Base-by-base conservation (phyloP, 2,888 invertebrate species). In the Mimumesa dahlbomi region DNA sequence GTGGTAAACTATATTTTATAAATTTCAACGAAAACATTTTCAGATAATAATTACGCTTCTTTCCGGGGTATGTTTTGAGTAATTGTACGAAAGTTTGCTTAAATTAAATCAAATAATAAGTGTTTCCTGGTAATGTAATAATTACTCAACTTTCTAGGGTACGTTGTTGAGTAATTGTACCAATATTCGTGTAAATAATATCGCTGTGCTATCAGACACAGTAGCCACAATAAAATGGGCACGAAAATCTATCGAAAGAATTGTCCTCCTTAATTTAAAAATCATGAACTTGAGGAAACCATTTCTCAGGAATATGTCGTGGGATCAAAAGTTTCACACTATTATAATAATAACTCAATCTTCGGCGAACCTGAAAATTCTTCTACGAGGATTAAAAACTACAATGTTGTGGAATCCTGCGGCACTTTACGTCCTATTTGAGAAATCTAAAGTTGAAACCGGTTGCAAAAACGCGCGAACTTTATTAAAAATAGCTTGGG, bases 391-490 rank as follows among this genome's bases (percentile, higher is more conserved):
- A 43, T 13, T 74, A 11, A 73, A 40, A 36, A 45, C 34, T 13
- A 73, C 75, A 11, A 29, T 53, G 14, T 70, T 71, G 63, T 82
- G 82, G 82, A 79, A 82, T 46, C 45, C 66, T 18, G 52, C 22
- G 21, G 76, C 58, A 6, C 18, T 57, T 0, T 77, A 68, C 25
- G 31, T 66, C 25, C 18, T 82, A 5, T 2, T 70, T 21, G 56
- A 75, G 7, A 40, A 36, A 2, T 11, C 34, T 6, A 40, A 21
- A 0, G 48, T 16, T 11, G 13, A 29, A 13, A 43, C 46, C 7
- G 38, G 31, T 34, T 80, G 81, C 42, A 18, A 48, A 3, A 59
- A 63, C 4, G 74, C 71, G 2, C 45, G 31, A 9, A 5, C 34
- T 36, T 67, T 63, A 29, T 40, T 82, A 3, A 34, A 25, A 45